Base-by-base conservation (phyloP, 2,797 vertebrate species). In the Neosilurus mollespiculum region DNA sequence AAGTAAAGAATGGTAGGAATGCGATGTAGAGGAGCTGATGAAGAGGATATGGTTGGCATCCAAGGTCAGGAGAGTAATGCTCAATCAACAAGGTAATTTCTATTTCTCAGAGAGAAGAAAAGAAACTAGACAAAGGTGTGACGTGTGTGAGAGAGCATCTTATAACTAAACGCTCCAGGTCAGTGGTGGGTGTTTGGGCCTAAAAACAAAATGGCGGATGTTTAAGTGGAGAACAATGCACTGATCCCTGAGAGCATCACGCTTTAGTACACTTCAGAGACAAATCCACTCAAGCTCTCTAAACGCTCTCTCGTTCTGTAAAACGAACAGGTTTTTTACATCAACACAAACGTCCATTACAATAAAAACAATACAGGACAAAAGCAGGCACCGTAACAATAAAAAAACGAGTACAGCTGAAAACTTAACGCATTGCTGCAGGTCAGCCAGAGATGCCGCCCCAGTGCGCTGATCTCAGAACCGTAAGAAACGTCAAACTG, bases 351-450 rank as follows among this genome's bases (percentile, higher is more conserved):
- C 61, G 56, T n/a, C 65, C 26, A 67, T 69, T 4, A 67, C 5
- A 67, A 43, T 26, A 51, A 61, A 22, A 64, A 30, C 26, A 15
- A 49, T 16, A 56, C 1, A 70, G 9, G 12, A 26, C 15, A 80
- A 81, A 78, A 78, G 43, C 8, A 43, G 30, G 80, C 80, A 85
- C 80, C 1, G 14, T 49, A 81, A 54, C 49, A 71, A 69, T 77
- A 64, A 64, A 62, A 62, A 43, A 30, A 66, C 2, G 9, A 49
- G 30, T 37, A 66, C 18, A 24, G n/a, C 34, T 81, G 59, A 69
- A 83, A 85, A 84, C 30, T 9, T 56, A 18, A 24, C 8, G 16
- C 8, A 14, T 22, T 2, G 53, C 65, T 8, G 20, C 20, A 30
- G 53, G 30, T 12, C 14, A n/a, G 67, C 1, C 2, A 24, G 43